A percentile compares a stretch with the other conserved stretches of the same genome.
These are phyloP conservation scores for Empis livida DNA, from an alignment of 2,888 invertebrate genomes.

Conservation along the genomic window DNA sequence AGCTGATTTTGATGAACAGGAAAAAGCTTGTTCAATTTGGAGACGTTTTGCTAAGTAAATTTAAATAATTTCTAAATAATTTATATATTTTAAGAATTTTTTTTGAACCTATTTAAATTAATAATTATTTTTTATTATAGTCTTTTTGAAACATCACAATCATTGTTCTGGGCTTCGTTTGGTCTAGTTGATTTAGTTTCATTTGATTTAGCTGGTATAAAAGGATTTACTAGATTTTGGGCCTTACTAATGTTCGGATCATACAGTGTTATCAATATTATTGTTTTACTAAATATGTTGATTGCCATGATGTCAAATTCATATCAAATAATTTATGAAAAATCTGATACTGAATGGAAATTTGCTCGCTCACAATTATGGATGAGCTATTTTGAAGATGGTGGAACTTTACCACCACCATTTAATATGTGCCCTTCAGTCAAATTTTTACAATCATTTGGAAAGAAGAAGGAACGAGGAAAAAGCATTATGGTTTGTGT, in stretches of 20 bases:
- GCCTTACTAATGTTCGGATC: conserved; percentile 95
- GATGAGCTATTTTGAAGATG: conserved; percentile 94
- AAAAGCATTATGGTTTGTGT: conserved; percentile 45
- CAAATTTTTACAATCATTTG: conserved; percentile 48
- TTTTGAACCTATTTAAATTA: neutral
- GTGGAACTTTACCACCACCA: conserved; percentile 84
- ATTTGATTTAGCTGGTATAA: conserved; percentile 88
- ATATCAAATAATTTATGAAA: conserved; percentile 93
- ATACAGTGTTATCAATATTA: conserved; percentile 93
- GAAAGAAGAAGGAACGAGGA: conserved; percentile 36
- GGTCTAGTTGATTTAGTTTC: conserved; percentile 89
- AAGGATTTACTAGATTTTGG: conserved; percentile 93
- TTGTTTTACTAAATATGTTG: conserved; percentile 92
- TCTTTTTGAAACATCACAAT: conserved; percentile 93
- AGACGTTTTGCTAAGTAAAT: conserved; percentile 75
- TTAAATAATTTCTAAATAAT: no score
- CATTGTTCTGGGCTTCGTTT: conserved; percentile 96
- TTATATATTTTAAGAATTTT: no score
- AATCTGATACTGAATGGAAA: conserved; percentile 95
- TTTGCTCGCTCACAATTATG: conserved; percentile 90
- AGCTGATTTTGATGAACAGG: conserved; percentile 75
- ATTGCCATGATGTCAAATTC: conserved; percentile 99
- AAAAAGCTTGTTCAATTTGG: conserved; percentile 76
- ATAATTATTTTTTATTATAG: conserved; percentile 39
- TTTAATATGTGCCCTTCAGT: conserved; percentile 88